phyloP scores from a whole-genome alignment of 2,888 invertebrate species.

The Mermis nigrescens region DNA sequence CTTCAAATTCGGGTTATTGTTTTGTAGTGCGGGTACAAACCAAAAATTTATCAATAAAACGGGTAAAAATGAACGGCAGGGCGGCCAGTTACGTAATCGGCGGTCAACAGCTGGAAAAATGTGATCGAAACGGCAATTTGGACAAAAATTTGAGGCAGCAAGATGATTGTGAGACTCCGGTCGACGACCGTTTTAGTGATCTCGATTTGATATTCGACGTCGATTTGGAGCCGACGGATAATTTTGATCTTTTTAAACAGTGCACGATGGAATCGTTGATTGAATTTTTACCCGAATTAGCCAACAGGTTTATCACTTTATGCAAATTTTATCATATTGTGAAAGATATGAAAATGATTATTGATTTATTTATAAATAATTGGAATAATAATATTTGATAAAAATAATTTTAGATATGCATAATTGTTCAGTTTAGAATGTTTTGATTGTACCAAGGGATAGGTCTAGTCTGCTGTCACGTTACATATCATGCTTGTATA shows the following conservation, averaged over 20 bases:
- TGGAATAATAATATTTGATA: too few relatives aligned
- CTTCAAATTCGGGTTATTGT: too few relatives aligned
- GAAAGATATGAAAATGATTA: too few relatives aligned
- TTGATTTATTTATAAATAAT: too few relatives aligned
- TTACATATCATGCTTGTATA: too few relatives aligned
- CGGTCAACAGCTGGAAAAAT: not conserved
- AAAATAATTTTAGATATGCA: too few relatives aligned
- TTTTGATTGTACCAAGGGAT: too few relatives aligned
- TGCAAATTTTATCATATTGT: too few relatives aligned
- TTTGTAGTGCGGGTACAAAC: not conserved
- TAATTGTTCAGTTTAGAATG: too few relatives aligned
- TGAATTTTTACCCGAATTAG: conserved; percentile 52
- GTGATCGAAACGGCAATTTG: not conserved
- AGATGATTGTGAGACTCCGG: conserved; percentile 42
- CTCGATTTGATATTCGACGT: conserved; percentile 96
- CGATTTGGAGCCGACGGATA: conserved; percentile 45
- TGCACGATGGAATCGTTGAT: conserved; percentile 82
- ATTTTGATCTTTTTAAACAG: conserved; percentile 81
- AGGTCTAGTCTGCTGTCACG: too few relatives aligned
- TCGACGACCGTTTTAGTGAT: conserved; percentile 64
- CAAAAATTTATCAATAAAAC: conserved; percentile 47
- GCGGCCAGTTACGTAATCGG: conserved; percentile 76
- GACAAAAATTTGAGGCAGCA: not conserved
- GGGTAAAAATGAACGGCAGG: conserved; percentile 88
- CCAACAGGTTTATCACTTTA: too few relatives aligned